These are phyloP conservation scores for Campoletis raptor DNA, from an alignment of 2,888 invertebrate species.

Conservation along the genomic window DNA sequence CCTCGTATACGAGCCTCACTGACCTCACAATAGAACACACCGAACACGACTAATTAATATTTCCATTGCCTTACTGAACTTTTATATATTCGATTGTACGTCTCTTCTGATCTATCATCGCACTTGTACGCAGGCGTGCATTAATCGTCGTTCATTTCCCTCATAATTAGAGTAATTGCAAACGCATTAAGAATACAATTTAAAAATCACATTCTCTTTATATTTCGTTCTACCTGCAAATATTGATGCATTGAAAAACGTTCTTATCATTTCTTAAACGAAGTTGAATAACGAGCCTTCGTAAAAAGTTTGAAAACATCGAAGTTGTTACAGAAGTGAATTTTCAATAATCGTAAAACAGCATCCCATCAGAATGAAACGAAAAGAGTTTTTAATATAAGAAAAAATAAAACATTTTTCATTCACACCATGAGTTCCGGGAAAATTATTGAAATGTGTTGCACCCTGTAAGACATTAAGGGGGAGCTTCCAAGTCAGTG, in stretches of 20 bases:
- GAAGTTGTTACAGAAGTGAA: background rate
- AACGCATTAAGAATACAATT: background rate
- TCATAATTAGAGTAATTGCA: background rate
- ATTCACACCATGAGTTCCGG: constrained; percentile 18
- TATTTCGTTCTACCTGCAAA: background rate
- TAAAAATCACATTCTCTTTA: background rate
- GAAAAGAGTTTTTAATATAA: background rate
- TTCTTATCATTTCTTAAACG: background rate
- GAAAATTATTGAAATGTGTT: constrained; percentile 30
- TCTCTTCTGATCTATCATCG: constrained; percentile 18
- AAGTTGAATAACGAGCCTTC: background rate
- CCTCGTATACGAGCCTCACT: constrained; percentile 43
- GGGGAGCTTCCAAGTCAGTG: constrained; percentile 34
- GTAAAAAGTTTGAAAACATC: background rate
- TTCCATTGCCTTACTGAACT: constrained; percentile 17
- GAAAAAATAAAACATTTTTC: background rate
- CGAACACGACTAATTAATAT: constrained; percentile 63
- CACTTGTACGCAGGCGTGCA: background rate
- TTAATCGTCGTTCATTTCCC: background rate
- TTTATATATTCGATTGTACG: constrained; percentile 5
- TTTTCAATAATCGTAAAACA: background rate
- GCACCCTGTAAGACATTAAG: background rate
- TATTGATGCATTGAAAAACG: background rate
- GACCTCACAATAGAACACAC: constrained; percentile 63
- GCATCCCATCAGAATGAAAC: no score